These are phyloP conservation scores for Palythoa grandis DNA, from an alignment of 92 coral and sea anemone species.

Conservation along the genomic window DNA sequence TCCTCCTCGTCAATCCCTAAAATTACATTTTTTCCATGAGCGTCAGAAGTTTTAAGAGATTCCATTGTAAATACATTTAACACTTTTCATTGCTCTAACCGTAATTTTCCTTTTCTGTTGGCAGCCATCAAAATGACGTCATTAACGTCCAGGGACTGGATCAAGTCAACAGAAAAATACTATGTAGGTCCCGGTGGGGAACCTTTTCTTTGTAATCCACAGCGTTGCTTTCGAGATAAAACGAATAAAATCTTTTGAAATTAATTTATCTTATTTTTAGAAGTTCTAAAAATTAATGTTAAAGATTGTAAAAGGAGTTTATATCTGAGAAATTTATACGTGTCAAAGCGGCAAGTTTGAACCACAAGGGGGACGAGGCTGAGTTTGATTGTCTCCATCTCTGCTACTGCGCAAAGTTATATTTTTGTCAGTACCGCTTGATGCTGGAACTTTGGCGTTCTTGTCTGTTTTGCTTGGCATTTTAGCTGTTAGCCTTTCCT, in stretches of 20 bases:
- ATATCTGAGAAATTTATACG: not conserved
- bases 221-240: not conserved
- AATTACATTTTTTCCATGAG: not conserved
- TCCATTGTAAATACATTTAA: not conserved
- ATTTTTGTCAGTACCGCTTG: not conserved
- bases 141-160: not conserved
- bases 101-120: not conserved
- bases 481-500: not conserved
- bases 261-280: not conserved
- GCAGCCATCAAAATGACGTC: slow-evolving; percentile 31
- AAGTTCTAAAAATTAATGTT: not conserved
- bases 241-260: not conserved
- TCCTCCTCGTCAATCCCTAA: not conserved
- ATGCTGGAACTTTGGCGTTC: no score
- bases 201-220: not conserved
- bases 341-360: not conserved
- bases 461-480: not conserved
- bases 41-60: not conserved
- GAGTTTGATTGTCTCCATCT: not conserved
- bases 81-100: not conserved
- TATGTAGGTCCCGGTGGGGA: not conserved
- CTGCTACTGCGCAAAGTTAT: slow-evolving; percentile 36
- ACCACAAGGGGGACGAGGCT: not conserved
- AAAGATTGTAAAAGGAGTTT: not conserved
- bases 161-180: not conserved